These are phyloP conservation scores for Alethe diademata DNA, from an alignment of 2,113 vertebrate species.

Conservation along the genomic window DNA sequence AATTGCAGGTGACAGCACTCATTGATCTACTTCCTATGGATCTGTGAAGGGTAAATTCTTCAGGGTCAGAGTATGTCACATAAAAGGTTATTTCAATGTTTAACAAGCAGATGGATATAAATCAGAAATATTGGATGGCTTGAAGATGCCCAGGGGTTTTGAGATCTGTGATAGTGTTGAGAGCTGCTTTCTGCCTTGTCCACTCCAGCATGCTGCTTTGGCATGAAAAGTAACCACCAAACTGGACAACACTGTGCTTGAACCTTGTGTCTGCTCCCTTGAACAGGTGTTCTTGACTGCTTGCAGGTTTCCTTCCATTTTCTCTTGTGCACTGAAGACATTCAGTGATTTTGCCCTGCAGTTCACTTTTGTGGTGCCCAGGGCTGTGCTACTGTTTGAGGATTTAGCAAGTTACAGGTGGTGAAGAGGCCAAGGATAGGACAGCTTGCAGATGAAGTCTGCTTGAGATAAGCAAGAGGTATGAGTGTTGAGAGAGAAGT, in stretches of 20 bases:
- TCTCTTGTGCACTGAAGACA: neutral
- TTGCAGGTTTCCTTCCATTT: neutral
- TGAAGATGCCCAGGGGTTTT: neutral
- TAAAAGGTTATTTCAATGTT: neutral
- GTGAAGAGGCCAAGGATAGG: neutral
- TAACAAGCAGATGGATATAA: neutral
- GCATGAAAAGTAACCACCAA: neutral
- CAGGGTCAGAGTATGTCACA: neutral
- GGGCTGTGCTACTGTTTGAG: neutral
- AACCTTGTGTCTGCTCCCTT: neutral
- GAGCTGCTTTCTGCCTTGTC: neutral
- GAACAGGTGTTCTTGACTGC: neutral
- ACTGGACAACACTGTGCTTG: neutral
- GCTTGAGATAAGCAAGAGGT: neutral
- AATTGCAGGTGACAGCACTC: neutral
- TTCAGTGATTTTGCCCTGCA: neutral
- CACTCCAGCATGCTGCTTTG: neutral
- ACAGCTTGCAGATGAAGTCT: neutral
- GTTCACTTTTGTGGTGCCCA: neutral
- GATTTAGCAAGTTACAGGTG: neutral
- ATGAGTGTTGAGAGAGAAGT: neutral
- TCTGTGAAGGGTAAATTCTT: neutral
- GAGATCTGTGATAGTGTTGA: neutral
- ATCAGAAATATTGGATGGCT: neutral
- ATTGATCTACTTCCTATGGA: neutral